Evolutionary conservation across 1,140 invertebrate species (phyloP).

Genomic region (Drosophila triauraria): DNA sequence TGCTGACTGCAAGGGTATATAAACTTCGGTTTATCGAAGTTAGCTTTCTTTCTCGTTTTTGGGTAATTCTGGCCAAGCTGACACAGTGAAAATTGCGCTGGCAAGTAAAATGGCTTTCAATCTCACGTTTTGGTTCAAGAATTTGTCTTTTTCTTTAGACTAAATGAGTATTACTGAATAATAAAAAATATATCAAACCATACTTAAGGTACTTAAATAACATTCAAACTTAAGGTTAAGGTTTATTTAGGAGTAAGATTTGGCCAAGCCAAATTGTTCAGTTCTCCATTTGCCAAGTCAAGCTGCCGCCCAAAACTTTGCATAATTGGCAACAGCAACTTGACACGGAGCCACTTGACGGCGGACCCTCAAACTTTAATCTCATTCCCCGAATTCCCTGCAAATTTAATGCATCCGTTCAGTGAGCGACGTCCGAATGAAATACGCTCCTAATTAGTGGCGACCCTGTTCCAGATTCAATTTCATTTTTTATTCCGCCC

Average conservation of each 20-base stretch:
- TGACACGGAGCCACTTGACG: conserved; percentile 54
- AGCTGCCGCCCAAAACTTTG: conserved; percentile 30
- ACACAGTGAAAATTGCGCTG: background rate
- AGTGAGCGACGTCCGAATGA: conserved; percentile 39
- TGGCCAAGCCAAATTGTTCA: conserved; percentile 27
- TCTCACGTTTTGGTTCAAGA: background rate
- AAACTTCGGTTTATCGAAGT: too few relatives aligned
- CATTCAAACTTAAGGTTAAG: too few relatives aligned
- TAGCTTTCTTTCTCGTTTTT: too few relatives aligned
- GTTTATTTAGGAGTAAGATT: background rate
- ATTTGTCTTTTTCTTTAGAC: background rate
- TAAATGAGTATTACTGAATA: background rate
- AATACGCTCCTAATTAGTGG: conserved; percentile 74
- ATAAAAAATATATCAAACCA: too few relatives aligned
- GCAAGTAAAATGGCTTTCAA: too few relatives aligned
- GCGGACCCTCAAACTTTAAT: conserved; percentile 5
- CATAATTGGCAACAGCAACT: conserved; percentile 67
- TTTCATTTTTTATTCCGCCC: conserved; percentile 27
- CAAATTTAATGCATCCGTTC: conserved; percentile 68
- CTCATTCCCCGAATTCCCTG: conserved; percentile 4
- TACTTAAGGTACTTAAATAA: too few relatives aligned
- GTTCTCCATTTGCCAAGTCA: conserved; percentile 22
- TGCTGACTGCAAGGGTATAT: too few relatives aligned
- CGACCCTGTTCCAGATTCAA: conserved; percentile 69
- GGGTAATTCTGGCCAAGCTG: conserved; percentile 23